These are phyloP conservation scores for Plebejus argus DNA, from an alignment of 2,888 invertebrate genomes.

Conservation along the genomic window DNA sequence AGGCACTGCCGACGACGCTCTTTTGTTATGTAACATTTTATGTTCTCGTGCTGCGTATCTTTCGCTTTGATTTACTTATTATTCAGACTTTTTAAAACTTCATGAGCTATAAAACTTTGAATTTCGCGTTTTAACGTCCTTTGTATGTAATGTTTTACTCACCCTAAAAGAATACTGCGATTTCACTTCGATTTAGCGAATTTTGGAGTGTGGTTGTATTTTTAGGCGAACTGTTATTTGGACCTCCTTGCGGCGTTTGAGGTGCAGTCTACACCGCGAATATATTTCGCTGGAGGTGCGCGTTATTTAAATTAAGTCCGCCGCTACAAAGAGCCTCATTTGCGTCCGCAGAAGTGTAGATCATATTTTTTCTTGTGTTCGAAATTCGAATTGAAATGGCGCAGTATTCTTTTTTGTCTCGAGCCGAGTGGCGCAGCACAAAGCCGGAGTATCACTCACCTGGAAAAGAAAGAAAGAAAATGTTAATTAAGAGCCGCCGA, in stretches of 20 bases:
- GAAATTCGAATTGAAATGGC: slow-evolving; percentile 74
- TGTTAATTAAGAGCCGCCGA: slow-evolving; percentile 79
- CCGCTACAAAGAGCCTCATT: slow-evolving; percentile 75
- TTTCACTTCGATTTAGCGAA: neutral
- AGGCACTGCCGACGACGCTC: slow-evolving; percentile 52
- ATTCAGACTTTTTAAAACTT: slow-evolving; percentile 30
- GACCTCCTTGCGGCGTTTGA: slow-evolving; percentile 37
- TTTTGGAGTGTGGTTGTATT: slow-evolving; percentile 13
- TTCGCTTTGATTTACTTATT: slow-evolving; percentile 36
- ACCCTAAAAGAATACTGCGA: slow-evolving; percentile 4
- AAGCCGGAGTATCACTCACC: slow-evolving; percentile 77
- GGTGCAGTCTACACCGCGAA: slow-evolving; percentile 36
- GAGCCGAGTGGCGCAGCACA: slow-evolving; percentile 57
- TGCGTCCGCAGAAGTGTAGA: slow-evolving; percentile 76
- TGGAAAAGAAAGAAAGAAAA: slow-evolving; percentile 79
- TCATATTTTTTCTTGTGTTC: slow-evolving; percentile 72
- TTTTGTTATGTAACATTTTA: slow-evolving; percentile 57
- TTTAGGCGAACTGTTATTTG: slow-evolving; percentile 35
- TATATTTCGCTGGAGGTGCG: slow-evolving; percentile 51
- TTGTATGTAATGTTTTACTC: slow-evolving; percentile 3
- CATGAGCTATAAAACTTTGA: slow-evolving; percentile 2
- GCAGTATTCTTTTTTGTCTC: slow-evolving; percentile 76
- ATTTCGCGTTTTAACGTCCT: slow-evolving; percentile 4
- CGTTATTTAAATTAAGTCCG: slow-evolving; percentile 68
- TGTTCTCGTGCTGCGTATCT: slow-evolving; percentile 37